Conservation (phyloP, 2,113 vertebrate species). For the Nothobranchius kuhntae region DNA sequence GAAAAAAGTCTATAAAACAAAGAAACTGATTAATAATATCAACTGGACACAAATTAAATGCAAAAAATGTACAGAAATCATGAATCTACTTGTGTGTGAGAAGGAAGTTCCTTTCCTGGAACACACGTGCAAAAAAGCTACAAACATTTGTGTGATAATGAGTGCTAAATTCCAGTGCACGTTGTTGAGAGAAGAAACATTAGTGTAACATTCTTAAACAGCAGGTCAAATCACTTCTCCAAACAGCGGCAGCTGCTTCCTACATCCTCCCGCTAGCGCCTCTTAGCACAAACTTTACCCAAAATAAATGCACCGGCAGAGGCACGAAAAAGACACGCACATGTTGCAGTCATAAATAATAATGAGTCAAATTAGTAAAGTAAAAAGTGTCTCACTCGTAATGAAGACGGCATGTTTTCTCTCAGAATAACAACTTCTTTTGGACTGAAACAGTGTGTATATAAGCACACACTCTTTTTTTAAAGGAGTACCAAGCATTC, state of each 20-base stretch:
- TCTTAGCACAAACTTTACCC: conserved; percentile 22
- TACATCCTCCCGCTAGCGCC: not conserved
- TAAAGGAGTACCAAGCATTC: conserved; percentile 37
- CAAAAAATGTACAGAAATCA: not conserved
- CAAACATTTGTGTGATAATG: conserved; percentile 55
- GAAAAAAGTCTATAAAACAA: not conserved
- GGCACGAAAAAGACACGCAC: conserved; percentile 16
- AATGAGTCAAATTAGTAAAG: conserved; percentile 73
- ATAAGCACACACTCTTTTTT: conserved; percentile 8
- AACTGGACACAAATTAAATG: too few relatives aligned
- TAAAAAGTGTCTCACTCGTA: conserved; percentile 71
- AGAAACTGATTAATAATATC: too few relatives aligned
- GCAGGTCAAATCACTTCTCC: conserved; percentile 39
- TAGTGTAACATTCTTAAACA: conserved; percentile 43
- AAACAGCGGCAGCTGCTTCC: conserved; percentile 37
- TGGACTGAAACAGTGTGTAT: conserved; percentile 31
- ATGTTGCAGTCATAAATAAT: conserved; percentile 63
- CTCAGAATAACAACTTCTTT: conserved; percentile 66
- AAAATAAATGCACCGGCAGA: conserved; percentile 21
- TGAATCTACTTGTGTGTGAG: too few relatives aligned
- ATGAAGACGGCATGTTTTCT: conserved; percentile 74
- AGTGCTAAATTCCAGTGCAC: conserved; percentile 46
- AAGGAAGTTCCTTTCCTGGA: not conserved
- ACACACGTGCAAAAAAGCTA: conserved; percentile 3
- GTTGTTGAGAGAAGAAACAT: conserved; percentile 49